Evolutionary conservation across 2,797 vertebrate species (phyloP).

Genomic region (Sebastiscus tertius): DNA sequence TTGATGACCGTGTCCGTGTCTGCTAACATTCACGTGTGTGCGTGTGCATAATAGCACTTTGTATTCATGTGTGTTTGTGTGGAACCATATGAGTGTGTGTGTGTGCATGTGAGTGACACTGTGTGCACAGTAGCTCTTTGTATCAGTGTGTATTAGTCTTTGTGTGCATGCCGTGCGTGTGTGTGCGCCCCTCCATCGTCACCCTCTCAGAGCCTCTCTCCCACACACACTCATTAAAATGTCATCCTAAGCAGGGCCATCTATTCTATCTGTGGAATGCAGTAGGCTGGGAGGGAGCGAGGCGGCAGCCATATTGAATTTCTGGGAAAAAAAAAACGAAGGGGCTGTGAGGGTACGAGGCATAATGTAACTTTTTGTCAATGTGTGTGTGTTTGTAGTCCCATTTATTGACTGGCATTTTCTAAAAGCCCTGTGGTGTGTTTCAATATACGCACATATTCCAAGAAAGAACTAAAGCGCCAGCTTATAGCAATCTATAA

Average conservation of each 20-base stretch:
- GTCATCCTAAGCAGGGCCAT: slow-evolving; percentile 70
- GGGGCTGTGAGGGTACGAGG: slow-evolving; percentile 9
- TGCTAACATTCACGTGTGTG: background rate
- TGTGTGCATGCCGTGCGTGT: slow-evolving; percentile 42
- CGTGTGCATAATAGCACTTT: slow-evolving; percentile 23
- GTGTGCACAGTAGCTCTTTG: slow-evolving; percentile 61
- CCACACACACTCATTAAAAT: slow-evolving; percentile 79
- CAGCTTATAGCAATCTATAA: background rate
- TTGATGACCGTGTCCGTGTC: background rate
- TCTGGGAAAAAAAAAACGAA: slow-evolving; percentile 37
- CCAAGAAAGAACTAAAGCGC: background rate
- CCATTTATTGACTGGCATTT: background rate
- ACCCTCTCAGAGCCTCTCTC: slow-evolving; percentile 66
- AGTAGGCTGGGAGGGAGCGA: slow-evolving; percentile 36
- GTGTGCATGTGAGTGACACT: slow-evolving; percentile 23
- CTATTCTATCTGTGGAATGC: slow-evolving; percentile 79
- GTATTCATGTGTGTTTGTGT: slow-evolving; percentile 30
- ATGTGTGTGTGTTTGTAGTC: background rate
- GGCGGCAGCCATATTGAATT: slow-evolving; percentile 58
- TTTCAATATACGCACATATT: background rate
- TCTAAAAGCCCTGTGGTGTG: background rate
- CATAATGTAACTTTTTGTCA: slow-evolving; percentile 16
- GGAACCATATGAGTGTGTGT: background rate
- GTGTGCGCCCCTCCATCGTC: slow-evolving; percentile 45
- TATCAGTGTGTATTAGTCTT: slow-evolving; percentile 47